These are phyloP conservation scores for Caenorhabditis sp. DNA, from an alignment of 2,888 invertebrate genomes.

Conservation along the genomic window DNA sequence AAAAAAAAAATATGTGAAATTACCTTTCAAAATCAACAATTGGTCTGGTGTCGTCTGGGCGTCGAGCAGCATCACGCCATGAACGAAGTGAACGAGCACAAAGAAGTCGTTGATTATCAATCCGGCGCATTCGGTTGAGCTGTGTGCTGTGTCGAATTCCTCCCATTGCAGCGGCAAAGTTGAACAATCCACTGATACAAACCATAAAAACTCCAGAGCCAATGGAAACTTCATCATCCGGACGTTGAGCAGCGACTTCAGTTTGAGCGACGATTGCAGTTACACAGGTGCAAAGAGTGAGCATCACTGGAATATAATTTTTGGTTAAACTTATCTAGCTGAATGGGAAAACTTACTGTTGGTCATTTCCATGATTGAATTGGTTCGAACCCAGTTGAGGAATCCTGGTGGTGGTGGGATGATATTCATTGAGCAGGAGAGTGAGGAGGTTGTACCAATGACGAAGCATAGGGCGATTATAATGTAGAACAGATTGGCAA, in stretches of 20 bases:
- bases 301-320: conserved; percentile 45
- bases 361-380: conserved; percentile 57
- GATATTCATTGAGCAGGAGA: conserved; percentile 49
- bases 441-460: conserved; percentile 40
- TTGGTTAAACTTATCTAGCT: conserved; percentile 1
- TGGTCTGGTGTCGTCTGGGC: conserved; percentile 51
- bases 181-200: conserved; percentile 45
- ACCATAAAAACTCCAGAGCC: conserved; percentile 54
- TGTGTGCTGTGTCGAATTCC: conserved; percentile 47
- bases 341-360: conserved; percentile 46
- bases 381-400: conserved; percentile 54
- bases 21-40: conserved; percentile 61
- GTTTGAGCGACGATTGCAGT: conserved; percentile 52
- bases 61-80: conserved; percentile 55
- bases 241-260: conserved; percentile 47
- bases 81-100: conserved; percentile 60
- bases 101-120: conserved; percentile 58
- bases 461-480: conserved; percentile 63
- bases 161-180: conserved; percentile 52
- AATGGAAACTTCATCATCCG: conserved; percentile 46
- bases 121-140: conserved; percentile 47
- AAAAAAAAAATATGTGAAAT: not conserved
- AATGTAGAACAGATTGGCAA: conserved; percentile 62
- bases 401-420: conserved; percentile 54
- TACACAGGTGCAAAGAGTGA: conserved; percentile 48